These are phyloP conservation scores for Marisa cornuarietis DNA, from an alignment of 1,140 invertebrate genomes.

Conservation along the genomic window DNA sequence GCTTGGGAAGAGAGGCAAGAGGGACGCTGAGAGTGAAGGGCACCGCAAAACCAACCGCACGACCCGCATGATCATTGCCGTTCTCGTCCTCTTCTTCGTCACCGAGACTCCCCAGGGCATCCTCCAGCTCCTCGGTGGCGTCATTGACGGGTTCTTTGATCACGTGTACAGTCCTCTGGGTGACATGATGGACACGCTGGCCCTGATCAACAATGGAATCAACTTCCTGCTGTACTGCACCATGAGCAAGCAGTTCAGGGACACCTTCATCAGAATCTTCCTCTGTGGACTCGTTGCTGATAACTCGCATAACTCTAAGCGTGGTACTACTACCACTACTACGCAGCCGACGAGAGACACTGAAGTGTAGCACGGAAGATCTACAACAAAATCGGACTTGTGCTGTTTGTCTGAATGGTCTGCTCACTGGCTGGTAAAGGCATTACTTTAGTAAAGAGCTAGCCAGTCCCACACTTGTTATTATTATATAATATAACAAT, in stretches of 20 bases:
- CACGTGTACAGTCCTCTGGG: conserved; percentile 73
- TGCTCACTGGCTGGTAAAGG: background rate
- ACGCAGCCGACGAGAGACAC: conserved; percentile 46
- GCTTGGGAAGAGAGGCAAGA: conserved; percentile 47
- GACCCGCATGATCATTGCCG: conserved; percentile 88
- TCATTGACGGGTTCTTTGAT: conserved; percentile 55
- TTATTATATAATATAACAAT: background rate
- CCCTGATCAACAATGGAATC: conserved; percentile 89
- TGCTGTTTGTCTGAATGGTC: background rate
- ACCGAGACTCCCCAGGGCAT: conserved; percentile 83
- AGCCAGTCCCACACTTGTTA: background rate
- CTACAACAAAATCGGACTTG: no score
- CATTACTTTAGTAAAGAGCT: background rate
- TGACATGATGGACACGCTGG: conserved; percentile 91
- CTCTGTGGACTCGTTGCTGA: conserved; percentile 41
- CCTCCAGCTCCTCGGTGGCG: conserved; percentile 56
- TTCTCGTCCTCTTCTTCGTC: conserved; percentile 85
- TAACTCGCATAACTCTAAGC: conserved; percentile 21
- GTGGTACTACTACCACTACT: conserved; percentile 41
- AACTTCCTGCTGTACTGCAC: conserved; percentile 94
- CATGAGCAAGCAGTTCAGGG: conserved; percentile 92
- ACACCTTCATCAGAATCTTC: conserved; percentile 84
- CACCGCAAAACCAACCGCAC: conserved; percentile 81
- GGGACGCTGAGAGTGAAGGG: conserved; percentile 43
- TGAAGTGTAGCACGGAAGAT: conserved; percentile 37